Base-by-base conservation (phyloP, 2,797 vertebrate genomes). In the Adrianichthys oophorus region DNA sequence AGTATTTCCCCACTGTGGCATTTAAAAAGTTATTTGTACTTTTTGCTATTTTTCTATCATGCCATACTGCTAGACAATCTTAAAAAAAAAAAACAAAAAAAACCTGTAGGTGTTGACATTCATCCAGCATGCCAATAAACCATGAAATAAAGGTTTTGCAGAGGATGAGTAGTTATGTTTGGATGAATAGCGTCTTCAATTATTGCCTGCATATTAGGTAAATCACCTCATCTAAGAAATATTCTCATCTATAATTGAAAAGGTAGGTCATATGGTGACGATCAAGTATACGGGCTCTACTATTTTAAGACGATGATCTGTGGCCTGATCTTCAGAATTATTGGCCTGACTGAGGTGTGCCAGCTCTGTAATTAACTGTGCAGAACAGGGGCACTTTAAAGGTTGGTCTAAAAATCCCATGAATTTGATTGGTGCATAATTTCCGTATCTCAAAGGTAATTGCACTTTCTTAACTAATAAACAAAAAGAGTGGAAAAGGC, bases 331-430 rank as follows among this genome's bases (percentile, higher is more conserved):
- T 86, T 84, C 71, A 84, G 72, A 86, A 80, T 80, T 78, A 84
- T 69, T 80, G 79, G 73, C 67, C 71, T 69, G 65, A 45, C 61
- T 75, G 71, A 80, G 85, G 66, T 85, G 78, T 81, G 63, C 78
- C 79, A 81, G 66, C 72, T 74, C 68, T 67, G 85, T 87, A 88
- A 90, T 90, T 82, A 89, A 89, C 82, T 83, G 79, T 68, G 79
- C 82, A 82, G 81, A 84, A 84, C 83, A 82, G 76, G 72, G 79
- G 84, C 85, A 84, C 83, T 82, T 79, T 84, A 84, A 83, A 82
- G 79, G 80, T 88, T 82, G 72, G 62, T 65, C 62, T 82, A 41
- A 72, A 74, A 85, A 79, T 62, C 64, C 51, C 41, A 37, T 52
- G 57, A 73, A 69, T 82, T 63, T 80, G 78, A 87, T 79, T 85